Percentiles rank a stretch among this genome's conserved stretches.
Conservation (phyloP, 2,888 invertebrate species). For the Autographa gamma region DNA sequence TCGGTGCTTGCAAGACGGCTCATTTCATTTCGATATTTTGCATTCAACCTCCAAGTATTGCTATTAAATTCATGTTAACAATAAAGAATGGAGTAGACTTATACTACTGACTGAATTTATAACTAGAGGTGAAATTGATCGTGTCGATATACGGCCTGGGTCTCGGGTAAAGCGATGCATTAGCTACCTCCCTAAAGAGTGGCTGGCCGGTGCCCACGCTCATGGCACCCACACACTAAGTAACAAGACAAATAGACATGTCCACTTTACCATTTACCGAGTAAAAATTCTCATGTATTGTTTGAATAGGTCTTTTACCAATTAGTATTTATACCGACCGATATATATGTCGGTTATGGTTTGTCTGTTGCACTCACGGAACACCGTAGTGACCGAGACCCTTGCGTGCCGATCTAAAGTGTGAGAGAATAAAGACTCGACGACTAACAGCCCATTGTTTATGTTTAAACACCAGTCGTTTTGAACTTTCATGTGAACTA, state of each 20-base stretch:
- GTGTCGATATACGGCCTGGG: conserved; percentile 45
- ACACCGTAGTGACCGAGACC: conserved; percentile 74
- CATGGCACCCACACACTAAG: conserved; percentile 87
- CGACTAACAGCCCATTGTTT: conserved; percentile 77
- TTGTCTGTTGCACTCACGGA: conserved; percentile 76
- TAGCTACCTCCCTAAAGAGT: conserved; percentile 74
- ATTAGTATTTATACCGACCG: conserved; percentile 88
- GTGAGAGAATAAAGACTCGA: conserved; percentile 75
- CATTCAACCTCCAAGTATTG: conserved; percentile 33
- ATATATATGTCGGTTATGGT: conserved; percentile 75
- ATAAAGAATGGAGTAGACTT: conserved; percentile 48
- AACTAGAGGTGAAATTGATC: conserved; percentile 50
- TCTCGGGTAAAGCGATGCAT: conserved; percentile 63
- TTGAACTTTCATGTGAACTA: conserved; percentile 66
- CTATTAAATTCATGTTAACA: conserved; percentile 45
- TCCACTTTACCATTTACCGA: conserved; percentile 88
- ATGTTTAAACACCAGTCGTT: conserved; percentile 72
- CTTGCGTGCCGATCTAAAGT: conserved; percentile 67
- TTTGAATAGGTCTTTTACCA: conserved; percentile 88
- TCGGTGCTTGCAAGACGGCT: conserved; percentile 50
- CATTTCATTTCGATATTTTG: conserved; percentile 53
- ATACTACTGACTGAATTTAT: conserved; percentile 54
- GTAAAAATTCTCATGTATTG: conserved; percentile 87
- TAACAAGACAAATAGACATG: conserved; percentile 86
- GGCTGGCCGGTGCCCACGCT: conserved; percentile 75